phyloP scores from a whole-genome alignment of 2,888 invertebrate genomes.

The Hydropsyche betteni region DNA sequence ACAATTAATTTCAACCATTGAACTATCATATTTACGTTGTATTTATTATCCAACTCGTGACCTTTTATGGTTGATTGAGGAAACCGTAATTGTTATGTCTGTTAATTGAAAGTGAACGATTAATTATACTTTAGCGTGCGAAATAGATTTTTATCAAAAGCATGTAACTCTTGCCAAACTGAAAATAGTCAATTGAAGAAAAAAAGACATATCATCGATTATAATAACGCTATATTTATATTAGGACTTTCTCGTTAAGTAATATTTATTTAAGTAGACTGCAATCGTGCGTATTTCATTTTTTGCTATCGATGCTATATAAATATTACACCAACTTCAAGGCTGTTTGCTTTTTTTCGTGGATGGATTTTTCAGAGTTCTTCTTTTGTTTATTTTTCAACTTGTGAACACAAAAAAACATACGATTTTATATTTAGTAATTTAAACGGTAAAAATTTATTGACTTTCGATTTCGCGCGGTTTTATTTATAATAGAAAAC shows the following conservation, averaged over 20 bases:
- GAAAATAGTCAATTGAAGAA: too few relatives aligned
- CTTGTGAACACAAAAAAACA: too few relatives aligned
- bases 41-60: neutral
- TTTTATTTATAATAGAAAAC: too few relatives aligned
- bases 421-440: too few relatives aligned
- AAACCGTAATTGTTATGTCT: constrained; percentile 1
- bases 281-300: constrained; percentile 4
- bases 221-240: neutral
- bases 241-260: neutral
- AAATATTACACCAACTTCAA: neutral
- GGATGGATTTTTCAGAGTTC: neutral
- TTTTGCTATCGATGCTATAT: neutral
- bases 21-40: neutral
- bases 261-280: constrained; percentile 7
- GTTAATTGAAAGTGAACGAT: constrained; percentile 6
- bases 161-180: too few relatives aligned
- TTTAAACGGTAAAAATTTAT: too few relatives aligned
- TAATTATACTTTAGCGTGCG: neutral
- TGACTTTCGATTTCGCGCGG: too few relatives aligned
- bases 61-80: neutral
- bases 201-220: too few relatives aligned
- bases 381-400: too few relatives aligned
- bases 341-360: neutral
- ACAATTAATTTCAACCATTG: neutral
- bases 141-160: neutral